Evolutionary conservation across 2,797 vertebrate species (phyloP).

Genomic region (Myotis findleyi): DNA sequence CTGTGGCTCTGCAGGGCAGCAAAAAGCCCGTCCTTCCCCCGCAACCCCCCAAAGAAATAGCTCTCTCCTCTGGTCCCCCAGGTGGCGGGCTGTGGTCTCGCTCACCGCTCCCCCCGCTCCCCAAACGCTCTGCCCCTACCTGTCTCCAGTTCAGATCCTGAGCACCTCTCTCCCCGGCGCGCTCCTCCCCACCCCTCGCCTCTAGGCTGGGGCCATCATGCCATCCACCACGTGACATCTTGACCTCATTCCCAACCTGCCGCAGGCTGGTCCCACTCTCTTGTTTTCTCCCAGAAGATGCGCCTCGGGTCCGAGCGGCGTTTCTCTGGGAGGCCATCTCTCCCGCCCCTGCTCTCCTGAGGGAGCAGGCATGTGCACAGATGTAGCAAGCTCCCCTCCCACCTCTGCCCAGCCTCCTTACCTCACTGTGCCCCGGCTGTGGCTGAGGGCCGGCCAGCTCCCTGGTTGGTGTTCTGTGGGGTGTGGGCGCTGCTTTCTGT

Average conservation of each 20-base stretch:
- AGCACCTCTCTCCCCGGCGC: background rate
- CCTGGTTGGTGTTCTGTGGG: conserved; percentile 9
- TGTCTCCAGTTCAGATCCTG: background rate
- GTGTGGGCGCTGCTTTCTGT: conserved; percentile 52
- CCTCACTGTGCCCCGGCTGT: conserved; percentile 86
- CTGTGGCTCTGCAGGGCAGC: conserved; percentile 78
- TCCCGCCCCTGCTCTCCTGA: conserved; percentile 70
- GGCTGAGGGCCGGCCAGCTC: conserved; percentile 46
- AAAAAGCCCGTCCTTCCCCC: conserved; percentile 70
- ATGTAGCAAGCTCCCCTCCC: conserved; percentile 76
- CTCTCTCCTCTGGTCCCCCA: background rate
- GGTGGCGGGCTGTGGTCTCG: background rate
- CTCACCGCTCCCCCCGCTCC: background rate
- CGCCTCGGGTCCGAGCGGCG: conserved; percentile 71
- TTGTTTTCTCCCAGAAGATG: conserved; percentile 78
- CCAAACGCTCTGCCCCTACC: background rate
- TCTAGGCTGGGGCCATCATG: conserved; percentile 79
- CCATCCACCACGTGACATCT: conserved; percentile 8
- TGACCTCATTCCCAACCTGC: background rate
- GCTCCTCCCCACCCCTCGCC: background rate
- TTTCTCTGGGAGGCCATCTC: conserved; percentile 70
- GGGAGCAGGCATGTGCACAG: conserved; percentile 86
- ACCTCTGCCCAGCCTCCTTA: conserved; percentile 85
- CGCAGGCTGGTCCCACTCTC: conserved; percentile 76
- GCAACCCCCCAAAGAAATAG: conserved; percentile 40